Conservation (phyloP, 2,888 invertebrate species). For the Caenorhabditis sulstoni region DNA sequence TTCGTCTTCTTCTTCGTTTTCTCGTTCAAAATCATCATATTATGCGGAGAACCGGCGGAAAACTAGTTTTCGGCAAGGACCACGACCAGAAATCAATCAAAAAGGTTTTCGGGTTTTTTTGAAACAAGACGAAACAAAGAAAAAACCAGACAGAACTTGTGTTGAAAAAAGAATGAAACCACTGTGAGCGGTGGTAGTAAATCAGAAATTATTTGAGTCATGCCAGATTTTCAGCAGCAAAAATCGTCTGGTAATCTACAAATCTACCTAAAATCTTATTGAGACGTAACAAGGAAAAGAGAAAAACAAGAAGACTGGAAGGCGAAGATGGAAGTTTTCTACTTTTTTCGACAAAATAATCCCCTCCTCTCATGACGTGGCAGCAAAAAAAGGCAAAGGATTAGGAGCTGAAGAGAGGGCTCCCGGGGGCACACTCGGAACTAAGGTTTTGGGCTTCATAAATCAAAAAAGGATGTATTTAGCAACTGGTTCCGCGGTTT, state of each 20-base stretch:
- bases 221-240: too few relatives aligned
- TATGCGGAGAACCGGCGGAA: neutral
- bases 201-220: too few relatives aligned
- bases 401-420: neutral
- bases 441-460: neutral
- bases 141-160: too few relatives aligned
- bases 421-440: neutral
- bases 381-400: slow-evolving; percentile 13
- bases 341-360: neutral
- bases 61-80: too few relatives aligned
- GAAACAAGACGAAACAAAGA: too few relatives aligned
- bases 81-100: neutral
- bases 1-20: slow-evolving; percentile 18
- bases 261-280: slow-evolving; percentile 4
- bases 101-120: too few relatives aligned
- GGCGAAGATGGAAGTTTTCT: neutral
- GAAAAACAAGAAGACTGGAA: neutral
- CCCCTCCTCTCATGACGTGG: slow-evolving; percentile 28
- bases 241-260: too few relatives aligned
- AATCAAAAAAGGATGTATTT: neutral
- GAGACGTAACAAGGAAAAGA: neutral
- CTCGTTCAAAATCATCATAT: slow-evolving; percentile 7
- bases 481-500: too few relatives aligned
- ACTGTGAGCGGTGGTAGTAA: too few relatives aligned
- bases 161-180: too few relatives aligned